These are phyloP conservation scores for Elysia crispata DNA, from an alignment of 2,888 invertebrate species.

Conservation along the genomic window DNA sequence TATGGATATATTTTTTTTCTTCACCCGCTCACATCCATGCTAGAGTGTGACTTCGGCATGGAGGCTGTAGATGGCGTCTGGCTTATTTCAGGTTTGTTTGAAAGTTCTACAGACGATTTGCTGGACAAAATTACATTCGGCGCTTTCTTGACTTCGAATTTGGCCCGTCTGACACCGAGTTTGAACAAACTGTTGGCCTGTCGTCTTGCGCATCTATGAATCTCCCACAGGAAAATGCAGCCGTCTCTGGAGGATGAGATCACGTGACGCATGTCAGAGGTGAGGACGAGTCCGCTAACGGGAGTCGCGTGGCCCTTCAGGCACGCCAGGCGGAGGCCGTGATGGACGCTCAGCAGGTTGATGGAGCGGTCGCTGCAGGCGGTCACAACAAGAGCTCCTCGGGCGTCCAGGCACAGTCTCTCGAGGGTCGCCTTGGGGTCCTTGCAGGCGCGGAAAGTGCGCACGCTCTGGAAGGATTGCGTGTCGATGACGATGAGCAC, in stretches of 20 bases:
- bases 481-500: conserved; percentile 38
- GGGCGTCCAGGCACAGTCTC: conserved; percentile 23
- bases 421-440: conserved; percentile 31
- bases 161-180: neutral
- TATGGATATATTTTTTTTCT: too few relatives aligned
- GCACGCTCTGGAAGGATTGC: conserved; percentile 6
- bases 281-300: conserved; percentile 34
- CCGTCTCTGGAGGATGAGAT: conserved; percentile 42
- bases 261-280: conserved; percentile 43
- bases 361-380: conserved; percentile 34
- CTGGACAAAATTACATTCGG: neutral
- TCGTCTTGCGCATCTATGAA: conserved; percentile 2
- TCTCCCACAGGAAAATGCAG: conserved; percentile 40
- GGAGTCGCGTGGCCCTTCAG: conserved; percentile 33
- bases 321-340: conserved; percentile 13
- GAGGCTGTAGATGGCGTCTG: too few relatives aligned
- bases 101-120: neutral
- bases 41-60: too few relatives aligned
- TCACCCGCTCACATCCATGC: too few relatives aligned
- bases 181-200: neutral
- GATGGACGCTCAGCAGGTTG: conserved; percentile 29
- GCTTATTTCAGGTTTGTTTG: neutral
- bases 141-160: neutral
- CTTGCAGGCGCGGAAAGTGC: conserved; percentile 27
- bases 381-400: conserved; percentile 26